Evolutionary conservation across 1,140 invertebrate genomes (phyloP).

Genomic region (Eriocheir sinensis): DNA sequence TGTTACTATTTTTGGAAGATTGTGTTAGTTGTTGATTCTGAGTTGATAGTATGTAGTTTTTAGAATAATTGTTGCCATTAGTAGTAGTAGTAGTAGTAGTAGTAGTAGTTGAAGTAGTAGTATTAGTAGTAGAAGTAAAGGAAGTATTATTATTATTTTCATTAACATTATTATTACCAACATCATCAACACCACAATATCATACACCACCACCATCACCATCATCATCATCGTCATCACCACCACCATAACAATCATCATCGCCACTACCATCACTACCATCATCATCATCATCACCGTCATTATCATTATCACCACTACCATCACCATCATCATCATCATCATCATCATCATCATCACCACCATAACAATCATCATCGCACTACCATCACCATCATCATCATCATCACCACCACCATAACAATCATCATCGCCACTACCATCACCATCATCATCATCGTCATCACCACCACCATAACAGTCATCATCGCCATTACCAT

Average conservation of each 20-base stretch:
- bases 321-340: background rate
- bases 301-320: background rate
- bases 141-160: background rate
- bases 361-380: background rate
- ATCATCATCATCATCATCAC: background rate
- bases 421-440: background rate
- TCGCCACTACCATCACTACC: background rate
- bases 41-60: too few relatives aligned
- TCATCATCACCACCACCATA: background rate
- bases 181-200: background rate
- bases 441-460: background rate
- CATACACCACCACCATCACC: background rate
- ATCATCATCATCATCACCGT: background rate
- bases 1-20: too few relatives aligned
- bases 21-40: too few relatives aligned
- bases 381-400: background rate
- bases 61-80: too few relatives aligned
- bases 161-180: background rate
- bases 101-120: too few relatives aligned
- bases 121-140: too few relatives aligned
- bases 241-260: too few relatives aligned
- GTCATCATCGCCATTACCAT: background rate
- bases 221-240: background rate
- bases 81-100: too few relatives aligned
- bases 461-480: background rate